A percentile compares a stretch with the other conserved stretches of the same genome.
These are phyloP conservation scores for Melanotaenia pygmaea DNA, from an alignment of 2,797 vertebrate species.

Conservation along the genomic window DNA sequence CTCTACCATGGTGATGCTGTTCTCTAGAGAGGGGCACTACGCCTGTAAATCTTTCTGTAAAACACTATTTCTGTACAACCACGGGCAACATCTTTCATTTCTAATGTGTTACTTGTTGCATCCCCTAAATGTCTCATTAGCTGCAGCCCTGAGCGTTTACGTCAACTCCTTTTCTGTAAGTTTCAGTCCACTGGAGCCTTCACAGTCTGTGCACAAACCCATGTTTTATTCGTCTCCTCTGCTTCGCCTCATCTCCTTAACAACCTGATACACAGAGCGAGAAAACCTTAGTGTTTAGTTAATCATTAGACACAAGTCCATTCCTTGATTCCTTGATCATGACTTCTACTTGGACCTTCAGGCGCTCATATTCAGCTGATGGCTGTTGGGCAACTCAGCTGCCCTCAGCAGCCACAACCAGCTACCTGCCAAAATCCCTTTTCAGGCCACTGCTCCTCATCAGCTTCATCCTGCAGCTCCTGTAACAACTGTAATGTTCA, in stretches of 20 bases:
- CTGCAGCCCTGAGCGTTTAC: conserved; percentile 26
- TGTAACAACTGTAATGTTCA: conserved; percentile 2
- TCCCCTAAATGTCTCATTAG: conserved; percentile 41
- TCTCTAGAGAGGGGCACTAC: conserved; percentile 43
- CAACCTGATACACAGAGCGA: conserved; percentile 5
- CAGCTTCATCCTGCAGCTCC: conserved; percentile 16
- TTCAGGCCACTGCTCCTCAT: conserved; percentile 39
- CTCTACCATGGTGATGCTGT: conserved; percentile 71
- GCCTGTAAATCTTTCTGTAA: conserved; percentile 62
- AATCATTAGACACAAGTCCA: conserved; percentile 61
- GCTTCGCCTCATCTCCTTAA: conserved; percentile 24
- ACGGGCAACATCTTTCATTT: conserved; percentile 23
- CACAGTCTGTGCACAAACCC: conserved; percentile 19
- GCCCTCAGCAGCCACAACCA: conserved; percentile 6
- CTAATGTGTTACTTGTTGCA: conserved; percentile 14
- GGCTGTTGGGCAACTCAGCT: conserved; percentile 43
- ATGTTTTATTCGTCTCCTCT: conserved; percentile 10
- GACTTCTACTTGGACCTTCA: conserved; percentile 37
- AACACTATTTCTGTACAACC: conserved; percentile 27
- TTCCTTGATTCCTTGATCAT: conserved; percentile 42
- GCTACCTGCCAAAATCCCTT: conserved; percentile 23
- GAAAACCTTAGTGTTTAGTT: conserved; percentile 38
- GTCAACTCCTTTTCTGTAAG: conserved; percentile 21
- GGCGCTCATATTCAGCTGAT: conserved; percentile 30
- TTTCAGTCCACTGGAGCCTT: neutral